Percentiles rank a stretch among this genome's conserved stretches.
Evolutionary conservation across 1,140 invertebrate genomes (phyloP).

Genomic region (Drosophila hydei): DNA sequence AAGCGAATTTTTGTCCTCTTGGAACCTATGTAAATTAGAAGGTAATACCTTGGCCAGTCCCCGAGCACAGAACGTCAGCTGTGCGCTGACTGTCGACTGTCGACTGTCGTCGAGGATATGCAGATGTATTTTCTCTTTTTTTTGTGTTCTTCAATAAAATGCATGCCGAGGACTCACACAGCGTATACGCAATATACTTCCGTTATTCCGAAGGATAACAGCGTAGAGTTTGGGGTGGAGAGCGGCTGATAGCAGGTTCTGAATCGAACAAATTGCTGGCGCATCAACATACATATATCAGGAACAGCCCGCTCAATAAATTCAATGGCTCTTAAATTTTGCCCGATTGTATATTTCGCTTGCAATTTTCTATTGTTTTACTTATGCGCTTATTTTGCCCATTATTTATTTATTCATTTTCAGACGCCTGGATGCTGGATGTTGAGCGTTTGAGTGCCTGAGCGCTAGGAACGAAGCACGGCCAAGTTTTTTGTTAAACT

Average conservation of each 20-base stretch:
- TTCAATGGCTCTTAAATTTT: background rate
- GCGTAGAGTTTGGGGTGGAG: background rate
- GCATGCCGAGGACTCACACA: constrained; percentile 50
- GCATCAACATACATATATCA: constrained; percentile 12
- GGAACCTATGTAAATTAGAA: constrained; percentile 10
- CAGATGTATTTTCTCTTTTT: constrained; percentile 51
- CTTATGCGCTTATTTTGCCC: constrained; percentile 44
- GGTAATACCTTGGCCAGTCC: constrained; percentile 39
- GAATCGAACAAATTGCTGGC: constrained; percentile 16
- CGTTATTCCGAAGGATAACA: constrained; percentile 37
- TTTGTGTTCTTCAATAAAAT: constrained; percentile 48
- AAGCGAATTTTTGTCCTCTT: background rate
- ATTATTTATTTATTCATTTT: constrained; percentile 75
- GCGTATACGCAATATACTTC: constrained; percentile 60
- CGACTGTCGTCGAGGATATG: constrained; percentile 51
- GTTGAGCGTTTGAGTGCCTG: constrained; percentile 35
- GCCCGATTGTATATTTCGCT: constrained; percentile 9
- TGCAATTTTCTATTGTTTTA: constrained; percentile 43
- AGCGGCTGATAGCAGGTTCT: constrained; percentile 16
- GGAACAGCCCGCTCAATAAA: background rate
- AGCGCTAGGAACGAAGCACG: constrained; percentile 27
- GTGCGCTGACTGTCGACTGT: constrained; percentile 15
- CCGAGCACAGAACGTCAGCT: constrained; percentile 43
- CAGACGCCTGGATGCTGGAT: constrained; percentile 48
- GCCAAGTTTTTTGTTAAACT: constrained; percentile 33